These are phyloP conservation scores for Plectrocnemia conspersa DNA, from an alignment of 1,140 invertebrate species.

Conservation along the genomic window DNA sequence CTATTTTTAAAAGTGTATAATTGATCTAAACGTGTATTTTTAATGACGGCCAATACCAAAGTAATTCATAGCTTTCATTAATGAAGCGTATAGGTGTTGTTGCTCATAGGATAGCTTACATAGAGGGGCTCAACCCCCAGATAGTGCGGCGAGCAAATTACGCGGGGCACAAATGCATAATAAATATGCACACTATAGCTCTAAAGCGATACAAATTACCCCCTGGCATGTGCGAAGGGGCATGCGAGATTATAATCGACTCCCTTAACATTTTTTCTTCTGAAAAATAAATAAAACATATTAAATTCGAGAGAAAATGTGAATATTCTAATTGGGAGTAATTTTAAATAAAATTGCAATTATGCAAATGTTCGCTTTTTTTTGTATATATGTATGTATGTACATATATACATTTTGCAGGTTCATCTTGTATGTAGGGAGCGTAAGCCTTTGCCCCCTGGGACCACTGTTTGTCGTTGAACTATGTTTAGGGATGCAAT, in stretches of 20 bases:
- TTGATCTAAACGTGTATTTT: too few relatives aligned
- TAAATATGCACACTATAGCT: constrained; percentile 33
- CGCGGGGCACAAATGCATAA: constrained; percentile 33
- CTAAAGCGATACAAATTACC: constrained; percentile 35
- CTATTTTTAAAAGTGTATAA: too few relatives aligned
- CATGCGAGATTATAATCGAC: constrained; percentile 1
- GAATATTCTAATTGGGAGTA: too few relatives aligned
- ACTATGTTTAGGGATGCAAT: constrained; percentile 27
- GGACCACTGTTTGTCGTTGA: constrained; percentile 19
- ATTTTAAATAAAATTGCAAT: too few relatives aligned
- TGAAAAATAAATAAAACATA: too few relatives aligned
- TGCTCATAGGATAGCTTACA: constrained; percentile 11
- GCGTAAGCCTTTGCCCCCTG: constrained; percentile 13
- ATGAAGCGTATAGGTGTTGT: constrained; percentile 34
- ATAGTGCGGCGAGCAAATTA: constrained; percentile 29
- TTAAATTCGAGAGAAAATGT: too few relatives aligned
- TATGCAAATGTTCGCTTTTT: too few relatives aligned
- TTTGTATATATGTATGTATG: too few relatives aligned
- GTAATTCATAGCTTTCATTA: too few relatives aligned
- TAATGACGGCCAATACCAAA: too few relatives aligned
- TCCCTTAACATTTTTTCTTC: too few relatives aligned
- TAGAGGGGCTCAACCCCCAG: constrained; percentile 17
- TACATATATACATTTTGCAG: too few relatives aligned
- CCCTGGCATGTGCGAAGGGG: constrained; percentile 2
- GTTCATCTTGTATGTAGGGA: constrained; percentile 12